Base-by-base conservation (phyloP, 1,140 invertebrate genomes). In the Popillia japonica region DNA sequence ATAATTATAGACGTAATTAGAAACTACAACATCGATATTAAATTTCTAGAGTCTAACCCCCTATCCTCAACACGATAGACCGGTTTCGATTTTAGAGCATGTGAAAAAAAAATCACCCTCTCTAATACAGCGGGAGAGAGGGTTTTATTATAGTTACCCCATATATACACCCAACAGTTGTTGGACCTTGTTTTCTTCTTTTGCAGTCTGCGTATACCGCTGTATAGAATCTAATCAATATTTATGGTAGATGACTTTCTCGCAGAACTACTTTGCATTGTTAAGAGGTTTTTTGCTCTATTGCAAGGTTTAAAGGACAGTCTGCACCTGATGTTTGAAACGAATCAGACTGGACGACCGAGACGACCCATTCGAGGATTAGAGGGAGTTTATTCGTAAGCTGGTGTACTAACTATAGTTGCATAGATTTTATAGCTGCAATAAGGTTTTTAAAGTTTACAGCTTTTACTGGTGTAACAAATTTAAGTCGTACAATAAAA, bases 181-280 rank as follows among this genome's bases (percentile, higher is more conserved):
- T 55, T 55, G 17, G 48, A 55, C 48, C 14, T 55, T 55, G 48
- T 55, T 55, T 55, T 55, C 27, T 34, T 34, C 27, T 55, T 55
- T 55, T 17, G 17, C 48, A 55, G 48, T 55, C 11, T 17, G 17
- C 17, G 17, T 17, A 17, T 17, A 55, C 48, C 11, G 14, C 48
- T 17, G n/a, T 55, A 55, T 55, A 55, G 17, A 55, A 55, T 55
- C 48, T 17, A 55, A 55, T 55, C 48, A 55, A 55, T 55, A 55
- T 55, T 55, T 55, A 55, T 55, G 48, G 17, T 55, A 17, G 48
- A 7, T 17, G 6, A 17, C 17, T 55, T 17, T 55, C 48, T 55
- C 48, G n/a, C 48, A 17, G 6, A 55, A 55, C 48, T 6, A n/a
- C 48, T 55, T 55, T n/a, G 48, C 7, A n/a, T 55, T n/a, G 14